Conservation (phyloP, 1,140 invertebrate genomes). For the Onthophagus taurus region DNA sequence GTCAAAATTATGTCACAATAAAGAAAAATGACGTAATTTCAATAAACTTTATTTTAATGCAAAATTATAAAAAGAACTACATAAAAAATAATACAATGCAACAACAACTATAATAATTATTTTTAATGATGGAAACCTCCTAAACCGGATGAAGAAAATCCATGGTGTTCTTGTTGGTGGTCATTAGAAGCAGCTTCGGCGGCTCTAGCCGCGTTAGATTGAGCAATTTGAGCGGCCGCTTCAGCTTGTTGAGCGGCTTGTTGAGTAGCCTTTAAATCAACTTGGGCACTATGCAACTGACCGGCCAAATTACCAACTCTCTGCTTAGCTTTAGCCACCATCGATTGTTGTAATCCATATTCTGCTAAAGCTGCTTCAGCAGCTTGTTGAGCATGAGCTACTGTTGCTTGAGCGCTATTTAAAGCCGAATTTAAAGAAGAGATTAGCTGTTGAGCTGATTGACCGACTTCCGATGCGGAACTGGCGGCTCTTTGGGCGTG, state of each 20-base stretch:
- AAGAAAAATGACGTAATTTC: no score
- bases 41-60: no score
- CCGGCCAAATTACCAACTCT: not conserved
- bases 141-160: not conserved
- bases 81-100: not conserved
- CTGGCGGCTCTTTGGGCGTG: conserved; percentile 6
- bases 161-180: not conserved
- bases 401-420: conserved; percentile 5
- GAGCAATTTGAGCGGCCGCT: conserved; percentile 4
- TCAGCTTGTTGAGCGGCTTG: conserved; percentile 8
- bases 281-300: conserved; percentile 4
- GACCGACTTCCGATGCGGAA: not conserved
- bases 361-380: conserved; percentile 3
- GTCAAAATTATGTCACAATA: no score
- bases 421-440: conserved; percentile 3
- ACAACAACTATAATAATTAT: no score
- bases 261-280: conserved; percentile 4
- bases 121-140: not conserved
- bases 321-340: conserved; percentile 6
- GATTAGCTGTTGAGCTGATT: conserved; percentile 7
- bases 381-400: not conserved
- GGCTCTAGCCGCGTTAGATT: conserved; percentile 9
- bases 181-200: conserved; percentile 2
- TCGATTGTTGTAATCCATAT: conserved; percentile 1
- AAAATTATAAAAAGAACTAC: no score